Evolutionary conservation across 2,113 vertebrate species (phyloP), one percentile per base, ranked within the genome.

Genomic region (Oenanthe melanoleuca): DNA sequence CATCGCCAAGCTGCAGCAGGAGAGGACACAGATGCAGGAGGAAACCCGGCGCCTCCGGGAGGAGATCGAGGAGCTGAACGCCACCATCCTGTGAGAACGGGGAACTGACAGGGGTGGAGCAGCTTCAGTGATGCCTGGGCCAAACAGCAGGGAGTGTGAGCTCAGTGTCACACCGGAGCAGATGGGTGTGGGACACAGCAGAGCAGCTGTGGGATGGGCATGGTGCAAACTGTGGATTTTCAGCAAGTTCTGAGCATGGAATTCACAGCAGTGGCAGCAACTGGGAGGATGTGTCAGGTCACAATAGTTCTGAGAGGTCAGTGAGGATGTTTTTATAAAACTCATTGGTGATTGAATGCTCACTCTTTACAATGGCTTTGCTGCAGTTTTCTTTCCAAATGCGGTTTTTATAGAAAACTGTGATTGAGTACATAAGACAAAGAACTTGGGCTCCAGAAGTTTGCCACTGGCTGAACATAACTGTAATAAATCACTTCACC

Each of bases 1-100:
- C 96, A 99, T 99, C 40, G 96, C 98, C 64, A 99, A 99, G 91
- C 98, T 99, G 38, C 99, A 99, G 94, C 99, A 99, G 97, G 99
- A 99, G 83, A 98, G 99, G 69, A 93, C 98, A 38, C 98, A 99
- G 96, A 97, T 99, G 94, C 99, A 99, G 93, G 99, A 99, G 49
- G 99, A 99, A 88, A 97, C 98, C 40, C 98, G 93, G 86, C 98
- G 98, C 56, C 98, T 99, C 19, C 98, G 98, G 67, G 99, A 99
- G 75, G 99, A 99, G 56, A 99, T 99, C 8, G 99, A 99, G 93
- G 98, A 98, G 88, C 98, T 99, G 78, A 99, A 99, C 19, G 67
- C 98, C 38, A 98, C 99, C 83, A 99, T 99, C 96, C 98, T 98
- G 99, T 99, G 96, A 95, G 97, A 91, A 9, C 14, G 28, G 80